Conservation (phyloP, 2,113 vertebrate genomes). For the Phylloscopus trochilus region DNA sequence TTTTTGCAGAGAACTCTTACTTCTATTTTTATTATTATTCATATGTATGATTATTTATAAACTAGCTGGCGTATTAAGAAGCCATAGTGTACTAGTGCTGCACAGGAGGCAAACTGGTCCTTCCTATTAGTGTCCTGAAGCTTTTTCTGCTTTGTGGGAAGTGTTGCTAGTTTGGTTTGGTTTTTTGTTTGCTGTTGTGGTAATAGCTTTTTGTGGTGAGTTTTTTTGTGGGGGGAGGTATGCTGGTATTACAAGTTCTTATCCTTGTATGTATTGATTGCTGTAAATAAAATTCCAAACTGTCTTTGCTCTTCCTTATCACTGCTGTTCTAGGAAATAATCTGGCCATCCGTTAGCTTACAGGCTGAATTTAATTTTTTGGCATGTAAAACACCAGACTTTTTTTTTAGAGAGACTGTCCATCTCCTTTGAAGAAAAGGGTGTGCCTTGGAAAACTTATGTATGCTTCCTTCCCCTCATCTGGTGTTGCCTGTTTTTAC, state of each 20-base stretch:
- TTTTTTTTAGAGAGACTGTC: neutral
- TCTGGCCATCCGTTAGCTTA: neutral
- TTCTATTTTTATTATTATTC: neutral
- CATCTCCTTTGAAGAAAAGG: neutral
- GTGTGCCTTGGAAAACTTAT: neutral
- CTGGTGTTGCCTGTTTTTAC: neutral
- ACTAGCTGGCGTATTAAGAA: neutral
- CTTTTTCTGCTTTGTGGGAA: neutral
- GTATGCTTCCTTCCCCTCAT: neutral
- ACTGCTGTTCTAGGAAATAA: neutral
- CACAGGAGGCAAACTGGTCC: neutral
- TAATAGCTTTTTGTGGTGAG: neutral
- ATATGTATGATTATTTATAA: neutral
- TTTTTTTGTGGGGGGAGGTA: rapidly evolving
- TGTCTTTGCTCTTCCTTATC: neutral
- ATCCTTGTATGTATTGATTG: neutral
- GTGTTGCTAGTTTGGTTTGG: neutral
- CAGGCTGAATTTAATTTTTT: neutral
- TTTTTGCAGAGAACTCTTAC: neutral
- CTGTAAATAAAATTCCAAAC: neutral
- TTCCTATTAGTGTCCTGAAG: neutral
- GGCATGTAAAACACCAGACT: neutral
- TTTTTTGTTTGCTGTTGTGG: neutral
- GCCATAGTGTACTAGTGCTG: neutral
- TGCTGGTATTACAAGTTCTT: neutral